Base-by-base conservation (phyloP, 2,113 vertebrate genomes). In the Stigmatopora nigra region DNA sequence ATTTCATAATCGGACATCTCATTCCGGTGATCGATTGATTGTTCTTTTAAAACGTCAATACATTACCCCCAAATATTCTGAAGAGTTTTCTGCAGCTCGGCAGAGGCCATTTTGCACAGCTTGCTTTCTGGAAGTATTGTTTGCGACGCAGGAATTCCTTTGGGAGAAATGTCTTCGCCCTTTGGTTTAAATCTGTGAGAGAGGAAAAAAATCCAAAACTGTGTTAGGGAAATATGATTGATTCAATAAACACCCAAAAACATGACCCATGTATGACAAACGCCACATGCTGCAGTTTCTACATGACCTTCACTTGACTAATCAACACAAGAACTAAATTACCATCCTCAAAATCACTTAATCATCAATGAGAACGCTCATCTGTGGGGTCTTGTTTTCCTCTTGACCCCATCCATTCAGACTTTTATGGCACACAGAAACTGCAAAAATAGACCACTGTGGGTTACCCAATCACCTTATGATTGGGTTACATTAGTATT, bases 51-150 rank as follows among this genome's bases (percentile, higher is more conserved):
- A 62, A 59, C 15, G 8, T 25, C 13, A 62, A 62, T 2, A 14
- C 12, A 82, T 81, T 74, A 78, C 89, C 86, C 80, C 88, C 86
- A 74, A 90, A 88, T 41, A 90, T 86, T 17, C 78, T 82, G 55
- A 90, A 88, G 51, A 88, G 78, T 65, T 86, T 90, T 10, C 86
- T 75, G 66, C 88, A 88, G 74, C 87, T 90, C 0, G 88, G 88
- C 0, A 90, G 87, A 57, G 89, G 88, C 89, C 89, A 90, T 63
- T 89, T 89, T 17, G 88, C 83, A 73, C 87, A 90, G 46, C 71
- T 87, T 14, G 87, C 87, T 77, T 84, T 90, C 84, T 90, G 88
- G 80, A 90, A 90, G 71, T 76, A 88, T 65, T 88, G 87, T 72
- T 86, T 89, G 51, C 87, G 65, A 44, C 81, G 83, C n/a, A 87